phyloP scores from a whole-genome alignment of 2,888 invertebrate genomes.

The Tenthredo mesomela region DNA sequence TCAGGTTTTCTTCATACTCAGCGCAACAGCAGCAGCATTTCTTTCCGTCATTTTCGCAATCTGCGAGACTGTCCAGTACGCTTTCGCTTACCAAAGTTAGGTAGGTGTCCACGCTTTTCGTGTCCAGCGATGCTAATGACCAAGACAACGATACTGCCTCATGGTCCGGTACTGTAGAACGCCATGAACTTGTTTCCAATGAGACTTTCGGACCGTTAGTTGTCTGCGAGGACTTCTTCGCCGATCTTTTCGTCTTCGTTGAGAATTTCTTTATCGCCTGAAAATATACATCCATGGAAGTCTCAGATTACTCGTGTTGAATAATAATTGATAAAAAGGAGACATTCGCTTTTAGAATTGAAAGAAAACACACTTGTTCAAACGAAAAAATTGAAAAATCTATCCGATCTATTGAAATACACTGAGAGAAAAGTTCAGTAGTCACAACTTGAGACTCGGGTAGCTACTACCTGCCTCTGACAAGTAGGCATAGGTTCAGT shows the following conservation, averaged over 20 bases:
- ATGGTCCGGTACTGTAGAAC: constrained; percentile 64
- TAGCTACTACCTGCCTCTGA: too few species aligned
- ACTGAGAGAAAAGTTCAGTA: too few species aligned
- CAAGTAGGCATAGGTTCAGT: too few species aligned
- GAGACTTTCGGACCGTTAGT: constrained; percentile 37
- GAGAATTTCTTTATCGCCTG: constrained; percentile 74
- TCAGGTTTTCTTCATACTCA: constrained; percentile 74
- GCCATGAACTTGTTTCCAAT: constrained; percentile 55
- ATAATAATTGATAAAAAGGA: background rate
- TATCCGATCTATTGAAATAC: too few species aligned
- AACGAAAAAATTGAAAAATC: too few species aligned
- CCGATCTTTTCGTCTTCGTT: constrained; percentile 65
- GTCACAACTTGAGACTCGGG: too few species aligned
- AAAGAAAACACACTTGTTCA: too few species aligned
- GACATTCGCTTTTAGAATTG: too few species aligned
- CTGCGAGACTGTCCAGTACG: constrained; percentile 59
- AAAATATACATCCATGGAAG: constrained; percentile 26
- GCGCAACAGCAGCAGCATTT: constrained; percentile 70
- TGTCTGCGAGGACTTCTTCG: constrained; percentile 64
- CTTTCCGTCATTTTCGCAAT: constrained; percentile 67
- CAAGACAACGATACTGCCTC: constrained; percentile 68
- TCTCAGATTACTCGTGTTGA: background rate
- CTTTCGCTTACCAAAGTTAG: constrained; percentile 68
- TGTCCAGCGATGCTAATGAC: constrained; percentile 71
- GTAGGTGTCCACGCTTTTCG: constrained; percentile 74